Evolutionary conservation across 2,888 invertebrate genomes (phyloP).

Genomic region (Drosophila setosimentum): DNA sequence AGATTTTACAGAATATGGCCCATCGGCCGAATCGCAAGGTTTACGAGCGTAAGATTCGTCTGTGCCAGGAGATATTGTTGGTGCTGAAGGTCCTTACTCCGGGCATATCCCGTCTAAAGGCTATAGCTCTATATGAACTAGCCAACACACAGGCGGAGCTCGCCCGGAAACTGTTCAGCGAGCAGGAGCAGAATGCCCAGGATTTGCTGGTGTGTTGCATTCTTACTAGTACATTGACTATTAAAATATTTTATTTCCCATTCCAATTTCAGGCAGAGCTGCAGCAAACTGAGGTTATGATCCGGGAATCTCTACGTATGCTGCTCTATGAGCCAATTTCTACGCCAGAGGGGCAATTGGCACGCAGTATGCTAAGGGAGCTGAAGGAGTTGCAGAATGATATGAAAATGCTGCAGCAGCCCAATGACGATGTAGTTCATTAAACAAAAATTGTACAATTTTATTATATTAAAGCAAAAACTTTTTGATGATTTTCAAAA

Average conservation of each 20-base stretch:
- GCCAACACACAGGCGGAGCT: slow-evolving; percentile 89
- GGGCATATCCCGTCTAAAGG: slow-evolving; percentile 85
- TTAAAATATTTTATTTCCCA: background rate
- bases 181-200: slow-evolving; percentile 68
- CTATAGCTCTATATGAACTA: slow-evolving; percentile 91
- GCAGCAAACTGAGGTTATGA: slow-evolving; percentile 86
- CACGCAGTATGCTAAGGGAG: slow-evolving; percentile 89
- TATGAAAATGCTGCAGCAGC: slow-evolving; percentile 82
- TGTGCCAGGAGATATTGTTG: slow-evolving; percentile 89
- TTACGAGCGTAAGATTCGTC: slow-evolving; percentile 88
- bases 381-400: slow-evolving; percentile 87
- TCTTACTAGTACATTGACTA: background rate
- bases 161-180: slow-evolving; percentile 75
- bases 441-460: slow-evolving; percentile 14
- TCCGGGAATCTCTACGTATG: slow-evolving; percentile 88
- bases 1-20: slow-evolving; percentile 86
- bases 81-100: slow-evolving; percentile 90
- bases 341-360: slow-evolving; percentile 90
- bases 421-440: slow-evolving; percentile 50
- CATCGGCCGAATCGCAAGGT: slow-evolving; percentile 86
- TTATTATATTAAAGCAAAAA: background rate
- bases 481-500: background rate
- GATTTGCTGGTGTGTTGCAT: slow-evolving; percentile 66
- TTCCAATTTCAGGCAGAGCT: slow-evolving; percentile 86
- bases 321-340: slow-evolving; percentile 89